phyloP scores from a whole-genome alignment of 2,113 vertebrate species.

The Trematocara nigrifrons region DNA sequence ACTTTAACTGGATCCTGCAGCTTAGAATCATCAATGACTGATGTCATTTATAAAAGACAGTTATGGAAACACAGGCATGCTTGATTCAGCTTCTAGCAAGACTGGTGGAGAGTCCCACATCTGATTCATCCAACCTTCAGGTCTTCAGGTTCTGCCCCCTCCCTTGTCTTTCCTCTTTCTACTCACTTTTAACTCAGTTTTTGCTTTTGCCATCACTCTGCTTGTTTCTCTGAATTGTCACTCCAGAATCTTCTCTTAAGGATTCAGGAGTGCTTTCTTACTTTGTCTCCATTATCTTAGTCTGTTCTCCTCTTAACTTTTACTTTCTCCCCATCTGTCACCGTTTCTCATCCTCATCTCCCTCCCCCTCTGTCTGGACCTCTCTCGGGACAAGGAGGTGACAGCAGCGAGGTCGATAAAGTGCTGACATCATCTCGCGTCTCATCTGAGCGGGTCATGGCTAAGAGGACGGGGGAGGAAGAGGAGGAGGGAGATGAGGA shows the following conservation, averaged over 20 bases:
- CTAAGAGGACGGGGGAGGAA: background rate
- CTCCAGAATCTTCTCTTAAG: accelerated
- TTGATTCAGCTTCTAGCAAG: background rate
- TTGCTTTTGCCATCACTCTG: background rate
- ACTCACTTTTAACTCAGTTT: background rate
- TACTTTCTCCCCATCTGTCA: background rate
- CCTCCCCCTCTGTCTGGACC: background rate
- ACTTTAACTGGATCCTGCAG: accelerated
- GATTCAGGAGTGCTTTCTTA: background rate
- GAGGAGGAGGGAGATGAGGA: background rate
- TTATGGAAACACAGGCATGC: background rate
- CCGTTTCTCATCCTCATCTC: background rate
- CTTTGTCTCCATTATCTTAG: background rate
- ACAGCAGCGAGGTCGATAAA: constrained; percentile 55
- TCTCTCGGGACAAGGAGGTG: background rate
- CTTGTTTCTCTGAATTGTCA: background rate
- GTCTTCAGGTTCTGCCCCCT: background rate
- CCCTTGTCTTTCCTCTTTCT: background rate
- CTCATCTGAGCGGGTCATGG: constrained; percentile 54
- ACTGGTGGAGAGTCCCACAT: background rate
- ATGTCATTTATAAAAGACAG: background rate
- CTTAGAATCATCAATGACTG: background rate
- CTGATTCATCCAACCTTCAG: background rate
- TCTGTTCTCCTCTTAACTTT: background rate
- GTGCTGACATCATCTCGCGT: constrained; percentile 56